Base-by-base conservation (phyloP, 2,888 invertebrate genomes). In the Agapostemon virescens region DNA sequence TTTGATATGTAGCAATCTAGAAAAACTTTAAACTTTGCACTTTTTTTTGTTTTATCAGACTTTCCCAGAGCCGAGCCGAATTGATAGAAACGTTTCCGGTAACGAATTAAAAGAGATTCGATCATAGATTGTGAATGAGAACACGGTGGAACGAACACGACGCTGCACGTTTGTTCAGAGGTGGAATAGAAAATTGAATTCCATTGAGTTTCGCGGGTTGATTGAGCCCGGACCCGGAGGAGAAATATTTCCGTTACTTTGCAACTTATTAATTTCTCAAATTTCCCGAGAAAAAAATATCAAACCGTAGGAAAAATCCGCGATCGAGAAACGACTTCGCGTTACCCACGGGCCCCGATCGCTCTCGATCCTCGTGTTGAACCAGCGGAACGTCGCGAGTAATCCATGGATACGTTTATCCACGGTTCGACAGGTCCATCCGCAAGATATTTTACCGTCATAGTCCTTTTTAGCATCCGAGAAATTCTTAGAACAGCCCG, bases 251-350 rank as follows among this genome's bases (percentile, higher is more conserved):
- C 15, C 55, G 30, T 26, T 55, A 26, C 55, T 55, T 26, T 23
- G 26, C 55, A 26, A 15, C 55, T 55, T 30, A 61, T 61, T 61
- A 61, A 61, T 61, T 61, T 30, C 7, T 4, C 20, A 33, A 55
- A 26, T 26, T 26, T 26, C 15, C 0, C 17, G 13, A 55, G 23
- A 55, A 4, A 42, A 42, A 15, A 15, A 26, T n/a, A 55, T 49
- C 9, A 55, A 55, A 26, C 26, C 55, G 26, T 55, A n/a, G 26
- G 6, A 26, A 26, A 26, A 17, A 17, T 1, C 49, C 40, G 69
- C 30, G 77, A 76, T 78, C 67, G 55, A 78, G 74, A 70, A 77
- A 84, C 82, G 85, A 84, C 73, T 79, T 78, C 68, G 45, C 72
- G 64, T 82, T 85, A 76, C 78, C 77, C 74, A 58, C 68, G 63